phyloP scores from a whole-genome alignment of 2,113 vertebrate species.

The Camelus bactrianus region DNA sequence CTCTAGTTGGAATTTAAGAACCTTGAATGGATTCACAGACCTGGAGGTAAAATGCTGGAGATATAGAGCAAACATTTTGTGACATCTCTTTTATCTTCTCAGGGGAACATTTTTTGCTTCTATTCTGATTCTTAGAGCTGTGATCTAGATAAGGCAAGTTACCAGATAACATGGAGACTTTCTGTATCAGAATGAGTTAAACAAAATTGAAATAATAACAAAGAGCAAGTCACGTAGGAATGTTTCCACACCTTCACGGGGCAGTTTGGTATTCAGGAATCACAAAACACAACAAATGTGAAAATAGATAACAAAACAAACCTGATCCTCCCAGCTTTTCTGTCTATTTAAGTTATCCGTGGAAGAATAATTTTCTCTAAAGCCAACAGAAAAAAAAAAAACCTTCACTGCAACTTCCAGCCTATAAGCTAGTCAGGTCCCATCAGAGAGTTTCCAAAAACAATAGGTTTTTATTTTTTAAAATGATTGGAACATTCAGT shows the following conservation, averaged over 20 bases:
- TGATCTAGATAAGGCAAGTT: not conserved
- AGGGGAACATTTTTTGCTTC: not conserved
- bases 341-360: conserved; percentile 13
- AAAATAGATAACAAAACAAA: not conserved
- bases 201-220: not conserved
- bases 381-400: conserved; percentile 2
- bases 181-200: not conserved
- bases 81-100: conserved; percentile 13
- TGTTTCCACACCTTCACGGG: not conserved
- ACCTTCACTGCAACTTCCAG: conserved; percentile 4
- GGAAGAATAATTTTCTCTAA: conserved; percentile 21
- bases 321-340: not conserved
- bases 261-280: not conserved
- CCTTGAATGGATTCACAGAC: not conserved
- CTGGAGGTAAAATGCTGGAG: not conserved
- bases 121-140: not conserved
- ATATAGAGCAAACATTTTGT: not conserved
- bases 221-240: not conserved
- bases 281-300: not conserved
- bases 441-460: conserved; percentile 20
- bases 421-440: not conserved
- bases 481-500: conserved; percentile 44
- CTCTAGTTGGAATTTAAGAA: not conserved
- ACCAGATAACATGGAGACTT: not conserved
- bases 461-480: conserved; percentile 47